These are phyloP conservation scores for Bos indicus DNA, from an alignment of 2,113 vertebrate genomes.

Conservation along the genomic window DNA sequence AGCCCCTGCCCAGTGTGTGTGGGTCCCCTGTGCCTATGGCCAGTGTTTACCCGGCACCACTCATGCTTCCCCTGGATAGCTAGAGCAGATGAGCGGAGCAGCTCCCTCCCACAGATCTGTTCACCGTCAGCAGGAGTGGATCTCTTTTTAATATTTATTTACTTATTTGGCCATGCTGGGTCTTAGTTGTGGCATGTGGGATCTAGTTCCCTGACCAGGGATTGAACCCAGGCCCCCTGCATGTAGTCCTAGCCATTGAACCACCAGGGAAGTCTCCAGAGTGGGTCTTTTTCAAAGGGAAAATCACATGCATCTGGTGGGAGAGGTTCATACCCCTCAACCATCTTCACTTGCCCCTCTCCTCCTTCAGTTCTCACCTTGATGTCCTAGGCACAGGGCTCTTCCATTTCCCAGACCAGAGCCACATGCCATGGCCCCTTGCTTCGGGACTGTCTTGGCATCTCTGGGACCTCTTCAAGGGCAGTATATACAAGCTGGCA, in stretches of 20 bases:
- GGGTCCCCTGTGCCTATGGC: background rate
- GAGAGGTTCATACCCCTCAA: background rate
- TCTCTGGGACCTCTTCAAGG: background rate
- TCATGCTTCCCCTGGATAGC: background rate
- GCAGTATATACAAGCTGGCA: background rate
- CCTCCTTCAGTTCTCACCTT: background rate
- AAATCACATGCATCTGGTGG: background rate
- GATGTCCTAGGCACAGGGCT: background rate
- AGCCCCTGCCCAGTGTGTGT: background rate
- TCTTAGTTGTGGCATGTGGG: background rate
- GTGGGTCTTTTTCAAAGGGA: background rate
- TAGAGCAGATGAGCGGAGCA: background rate
- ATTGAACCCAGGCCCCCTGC: background rate
- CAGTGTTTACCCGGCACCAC: background rate
- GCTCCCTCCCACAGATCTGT: background rate
- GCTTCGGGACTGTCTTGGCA: background rate
- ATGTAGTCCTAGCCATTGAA: background rate
- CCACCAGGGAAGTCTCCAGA: background rate
- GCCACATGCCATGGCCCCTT: rapidly evolving
- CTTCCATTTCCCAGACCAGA: background rate
- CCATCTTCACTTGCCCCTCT: rapidly evolving
- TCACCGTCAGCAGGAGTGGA: background rate
- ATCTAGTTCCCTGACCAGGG: background rate
- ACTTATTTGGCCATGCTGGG: background rate
- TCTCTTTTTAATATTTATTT: background rate